Evolutionary conservation across 2,797 vertebrate genomes (phyloP), one percentile per base, ranked within the genome.

Genomic region (Melanogrammus aeglefinus): DNA sequence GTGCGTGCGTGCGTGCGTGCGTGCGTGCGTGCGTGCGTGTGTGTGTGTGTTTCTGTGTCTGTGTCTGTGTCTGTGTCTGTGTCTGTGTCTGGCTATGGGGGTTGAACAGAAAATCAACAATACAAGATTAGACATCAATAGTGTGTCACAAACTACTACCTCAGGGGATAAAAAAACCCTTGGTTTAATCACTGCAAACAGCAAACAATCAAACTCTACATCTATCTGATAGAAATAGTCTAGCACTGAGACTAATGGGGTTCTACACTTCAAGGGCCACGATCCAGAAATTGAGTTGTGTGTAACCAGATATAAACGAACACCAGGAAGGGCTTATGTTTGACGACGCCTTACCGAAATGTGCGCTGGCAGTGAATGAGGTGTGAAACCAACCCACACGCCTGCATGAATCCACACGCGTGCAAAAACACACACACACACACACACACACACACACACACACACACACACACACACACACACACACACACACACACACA

Each of bases 41-140:
- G 51, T 63, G 51, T 24, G 51, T 63, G 51, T 63, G 51, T 63
- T 21, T 24, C 21, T 63, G 51, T 12, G 21, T 63, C 21, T 12
- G 51, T 24, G 51, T 24, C 21, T 63, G 18, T 8, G 51, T 24
- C 21, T 24, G 51, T 63, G 51, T 63, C 8, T 24, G 24, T 66
- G 63, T 66, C 9, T 66, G 63, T 66, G 24, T 66, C 7, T 10
- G 14, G 63, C 63, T 66, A 66, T 12, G 8, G 75, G 75, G 31
- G 57, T 74, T 36, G 36, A 39, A 18, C 24, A 24, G 33, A 21
- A 24, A 57, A 51, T 82, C 33, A 74, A 76, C 69, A 83, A 41
- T 69, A 36, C 73, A 1, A 8, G 83, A 85, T 81, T 86, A 86
- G 83, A 90, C 80, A 70, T 14, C 29, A 73, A n/a, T 12, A 4